phyloP scores from a whole-genome alignment of 2,797 vertebrate genomes.

The Hirundo rustica region DNA sequence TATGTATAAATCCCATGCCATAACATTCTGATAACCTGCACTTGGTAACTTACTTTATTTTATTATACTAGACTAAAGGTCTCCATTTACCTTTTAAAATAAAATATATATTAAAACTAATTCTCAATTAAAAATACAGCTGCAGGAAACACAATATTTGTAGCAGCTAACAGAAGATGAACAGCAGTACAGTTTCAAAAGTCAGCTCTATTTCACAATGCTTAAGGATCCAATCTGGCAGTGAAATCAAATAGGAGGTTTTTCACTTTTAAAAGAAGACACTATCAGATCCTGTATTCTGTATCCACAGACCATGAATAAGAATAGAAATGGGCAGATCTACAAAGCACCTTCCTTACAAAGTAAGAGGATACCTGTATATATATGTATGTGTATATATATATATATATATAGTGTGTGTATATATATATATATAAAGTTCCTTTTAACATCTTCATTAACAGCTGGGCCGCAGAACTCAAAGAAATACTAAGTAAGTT shows the following conservation, averaged over 20 bases:
- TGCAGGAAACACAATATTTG: background rate
- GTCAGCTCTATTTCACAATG: background rate
- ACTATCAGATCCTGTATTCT: background rate
- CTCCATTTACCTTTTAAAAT: background rate
- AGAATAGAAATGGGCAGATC: background rate
- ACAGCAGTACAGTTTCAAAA: background rate
- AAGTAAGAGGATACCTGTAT: background rate
- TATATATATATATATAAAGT: background rate
- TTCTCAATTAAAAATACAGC: slow-evolving; percentile 30
- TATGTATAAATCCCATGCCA: background rate
- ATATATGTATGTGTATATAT: background rate
- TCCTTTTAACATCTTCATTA: background rate
- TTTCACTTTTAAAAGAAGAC: background rate
- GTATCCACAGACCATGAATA: background rate
- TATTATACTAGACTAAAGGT: background rate
- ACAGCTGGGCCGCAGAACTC: background rate
- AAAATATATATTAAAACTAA: slow-evolving; percentile 25
- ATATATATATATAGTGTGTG: too few species aligned
- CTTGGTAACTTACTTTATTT: background rate
- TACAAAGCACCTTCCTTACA: background rate
- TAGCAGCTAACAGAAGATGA: background rate
- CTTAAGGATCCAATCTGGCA: background rate
- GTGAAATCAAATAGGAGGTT: background rate
- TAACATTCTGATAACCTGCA: background rate
- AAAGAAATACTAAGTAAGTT: background rate